Evolutionary conservation across 2,888 invertebrate species (phyloP), one percentile per base, ranked within the genome.

Genomic region (Dendrolimus houi): DNA sequence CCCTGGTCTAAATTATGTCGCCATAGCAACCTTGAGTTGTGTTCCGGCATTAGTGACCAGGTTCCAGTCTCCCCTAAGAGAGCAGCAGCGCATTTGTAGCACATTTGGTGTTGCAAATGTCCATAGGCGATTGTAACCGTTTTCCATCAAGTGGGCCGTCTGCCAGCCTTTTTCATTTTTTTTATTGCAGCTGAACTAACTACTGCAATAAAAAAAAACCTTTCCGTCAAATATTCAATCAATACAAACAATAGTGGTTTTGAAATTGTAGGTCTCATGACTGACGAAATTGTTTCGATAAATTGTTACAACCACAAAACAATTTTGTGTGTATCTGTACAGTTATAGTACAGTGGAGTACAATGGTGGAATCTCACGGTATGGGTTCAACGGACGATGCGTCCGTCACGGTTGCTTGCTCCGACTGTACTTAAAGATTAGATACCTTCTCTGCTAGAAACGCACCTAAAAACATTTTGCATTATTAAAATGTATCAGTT

Each of bases 301-400:
- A 68, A 72, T 65, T 60, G 66, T 67, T 75, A 65, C 69, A 47
- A 79, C 78, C 74, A 70, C 77, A 71, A 74, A 74, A 67, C 69
- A 74, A 80, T 85, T 79, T 29, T 79, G 70, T 72, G 69, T 72
- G 68, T 69, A 74, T 72, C 68, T 70, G 75, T 81, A 85, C 83
- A 81, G 83, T 85, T 85, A 81, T 66, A 73, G 67, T 47, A 10
- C 47, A 47, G 47, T 75, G 82, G 79, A 81, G 72, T 75, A 77
- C 82, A 85, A 82, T 82, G 74, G 73, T 72, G 70, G 70, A 72
- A 81, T 87, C 85, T 81, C 87, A 87, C 86, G 84, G 77, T 72
- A 61, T 61, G 73, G 72, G 87, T 83, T 85, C 84, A 83, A 78
- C 71, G 85, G 76, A 77, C 87, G 75, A 74, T 72, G 75, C 72